Evolutionary conservation across 2,113 vertebrate species (phyloP).

Genomic region (Romanogobio albipinnatus): DNA sequence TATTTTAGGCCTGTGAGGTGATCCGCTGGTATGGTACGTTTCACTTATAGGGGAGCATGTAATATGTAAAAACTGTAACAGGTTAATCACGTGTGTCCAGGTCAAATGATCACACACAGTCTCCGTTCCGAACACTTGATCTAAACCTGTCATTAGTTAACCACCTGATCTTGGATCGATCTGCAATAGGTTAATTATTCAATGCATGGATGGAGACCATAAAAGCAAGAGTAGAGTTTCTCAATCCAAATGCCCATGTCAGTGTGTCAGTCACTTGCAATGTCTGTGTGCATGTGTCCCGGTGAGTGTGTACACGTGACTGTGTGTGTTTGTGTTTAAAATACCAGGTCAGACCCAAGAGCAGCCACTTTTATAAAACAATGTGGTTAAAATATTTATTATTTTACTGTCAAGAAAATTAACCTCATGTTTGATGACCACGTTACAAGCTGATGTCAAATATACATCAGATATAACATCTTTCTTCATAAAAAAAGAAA

Average conservation of each 20-base stretch:
- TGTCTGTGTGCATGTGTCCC: not conserved
- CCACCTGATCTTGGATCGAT: slow-evolving; percentile 34
- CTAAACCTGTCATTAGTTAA: slow-evolving; percentile 39
- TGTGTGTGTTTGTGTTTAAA: not conserved
- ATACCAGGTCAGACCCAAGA: not conserved
- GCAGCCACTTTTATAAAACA: not conserved
- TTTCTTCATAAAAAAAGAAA: no score
- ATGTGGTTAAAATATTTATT: not conserved
- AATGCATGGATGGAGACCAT: slow-evolving; percentile 44
- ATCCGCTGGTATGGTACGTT: not conserved
- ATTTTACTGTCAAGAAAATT: not conserved
- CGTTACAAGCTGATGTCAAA: not conserved
- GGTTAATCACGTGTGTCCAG: not conserved
- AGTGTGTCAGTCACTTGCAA: slow-evolving; percentile 31
- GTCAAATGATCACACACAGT: slow-evolving; percentile 27
- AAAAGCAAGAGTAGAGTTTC: slow-evolving; percentile 42
- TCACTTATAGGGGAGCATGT: not conserved
- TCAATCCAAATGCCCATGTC: slow-evolving; percentile 25
- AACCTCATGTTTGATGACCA: not conserved
- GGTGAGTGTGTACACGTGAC: not conserved
- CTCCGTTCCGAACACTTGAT: slow-evolving; percentile 33
- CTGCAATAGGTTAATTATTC: slow-evolving; percentile 42
- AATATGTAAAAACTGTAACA: slow-evolving; percentile 21
- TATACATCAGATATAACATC: no score
- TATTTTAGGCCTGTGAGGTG: not conserved